A percentile compares a stretch with the other conserved stretches of the same genome.
Conservation (phyloP, 2,888 invertebrate species). For the Hipparchia semele region DNA sequence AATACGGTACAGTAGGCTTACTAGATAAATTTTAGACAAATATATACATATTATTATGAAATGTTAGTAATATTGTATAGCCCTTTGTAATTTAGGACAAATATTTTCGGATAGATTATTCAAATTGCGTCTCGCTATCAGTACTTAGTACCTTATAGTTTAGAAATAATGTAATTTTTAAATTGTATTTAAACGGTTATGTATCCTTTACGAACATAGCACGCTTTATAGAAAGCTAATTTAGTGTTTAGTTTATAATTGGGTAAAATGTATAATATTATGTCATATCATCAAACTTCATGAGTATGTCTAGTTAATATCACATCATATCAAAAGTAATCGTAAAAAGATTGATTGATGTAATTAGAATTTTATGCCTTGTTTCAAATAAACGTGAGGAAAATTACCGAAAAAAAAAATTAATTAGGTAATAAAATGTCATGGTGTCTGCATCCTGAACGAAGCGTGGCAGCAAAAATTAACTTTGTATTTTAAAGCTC, state of each 20-base stretch:
- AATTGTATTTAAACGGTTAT: slow-evolving; percentile 48
- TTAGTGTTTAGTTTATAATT: slow-evolving; percentile 17
- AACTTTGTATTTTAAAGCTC: too few relatives aligned
- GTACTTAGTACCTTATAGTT: slow-evolving; percentile 37
- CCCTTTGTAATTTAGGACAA: slow-evolving; percentile 61
- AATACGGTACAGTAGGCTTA: slow-evolving; percentile 35
- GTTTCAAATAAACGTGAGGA: too few relatives aligned
- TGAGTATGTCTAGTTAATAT: neutral
- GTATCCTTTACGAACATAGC: slow-evolving; percentile 48
- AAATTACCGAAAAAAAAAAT: too few relatives aligned
- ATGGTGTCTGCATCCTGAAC: too few relatives aligned
- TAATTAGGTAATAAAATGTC: too few relatives aligned
- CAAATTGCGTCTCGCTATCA: slow-evolving; percentile 51
- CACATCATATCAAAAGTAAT: slow-evolving; percentile 12
- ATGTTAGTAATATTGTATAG: slow-evolving; percentile 50
- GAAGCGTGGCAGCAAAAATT: too few relatives aligned
- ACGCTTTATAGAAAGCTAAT: slow-evolving; percentile 25
- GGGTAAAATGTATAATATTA: neutral
- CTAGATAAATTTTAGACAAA: slow-evolving; percentile 38
- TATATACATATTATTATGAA: slow-evolving; percentile 30
- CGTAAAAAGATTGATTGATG: slow-evolving; percentile 4
- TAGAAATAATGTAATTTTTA: slow-evolving; percentile 27
- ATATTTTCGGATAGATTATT: slow-evolving; percentile 77
- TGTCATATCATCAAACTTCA: slow-evolving; percentile 15
- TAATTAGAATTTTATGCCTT: neutral